Evolutionary conservation across 2,888 invertebrate species (phyloP), one percentile per base, ranked within the genome.

Genomic region (Girardia tigrina): DNA sequence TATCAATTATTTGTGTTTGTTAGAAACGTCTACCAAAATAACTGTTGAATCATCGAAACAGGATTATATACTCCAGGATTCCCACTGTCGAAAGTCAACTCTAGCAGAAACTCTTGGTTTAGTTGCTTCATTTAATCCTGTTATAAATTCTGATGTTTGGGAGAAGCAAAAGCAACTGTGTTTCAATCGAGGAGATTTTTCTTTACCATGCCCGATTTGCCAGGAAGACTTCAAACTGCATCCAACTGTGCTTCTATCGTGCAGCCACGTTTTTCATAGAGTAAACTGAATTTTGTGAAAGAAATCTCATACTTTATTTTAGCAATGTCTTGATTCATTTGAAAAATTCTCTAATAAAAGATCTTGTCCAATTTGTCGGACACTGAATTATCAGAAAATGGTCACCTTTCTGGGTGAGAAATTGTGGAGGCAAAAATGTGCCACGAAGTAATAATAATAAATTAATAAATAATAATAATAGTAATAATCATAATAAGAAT

Each of bases 201-300:
- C 78, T n/a, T 79, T 81, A 29, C 84, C 84, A 0, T 84, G 84
- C 80, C 83, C 83, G 26, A 84, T 84, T 28, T 84, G 84, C 79
- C 83, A 84, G 76, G 84, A 84, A 76, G 82, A 84, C 56, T 82
- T 84, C 78, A 83, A 83, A 2, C 78, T 79, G 14, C 80, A 81
- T 75, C 80, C 81, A 72, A 83, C 80, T 80, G 82, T 82, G 2
- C 78, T 83, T 42, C 79, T 84, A 29, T 83, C 83, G 0, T 84
- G 83, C 78, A 80, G 82, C 1, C 84, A 84, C 80, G 83, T 83
- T 23, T 84, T 84, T 76, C 84, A 84, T 78, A 80, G 80, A 79
- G 83, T 83, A 78, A 80, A 79, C 76, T 70, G 12, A 12, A 42
- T 42, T n/a, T 42, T 42, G 14, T 42, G 12, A 42, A 42, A 42